Conservation (phyloP, 92 coral and sea anemone species). For the Galaxea fascicularis region DNA sequence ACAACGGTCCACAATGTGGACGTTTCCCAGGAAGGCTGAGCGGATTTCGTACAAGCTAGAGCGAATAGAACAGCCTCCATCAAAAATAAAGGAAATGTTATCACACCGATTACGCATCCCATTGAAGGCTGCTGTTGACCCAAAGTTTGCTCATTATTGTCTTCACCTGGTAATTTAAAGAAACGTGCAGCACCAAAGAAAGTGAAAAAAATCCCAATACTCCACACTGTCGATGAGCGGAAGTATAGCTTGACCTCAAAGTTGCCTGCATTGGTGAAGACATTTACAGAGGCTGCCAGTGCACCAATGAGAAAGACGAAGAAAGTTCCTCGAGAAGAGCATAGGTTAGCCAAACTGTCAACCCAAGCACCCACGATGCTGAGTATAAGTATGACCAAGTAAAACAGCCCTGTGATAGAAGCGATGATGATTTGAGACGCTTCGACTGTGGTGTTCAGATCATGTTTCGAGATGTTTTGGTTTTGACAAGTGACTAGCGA, state of each 20-base stretch:
- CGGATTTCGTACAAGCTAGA: not conserved
- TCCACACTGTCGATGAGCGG: conserved; percentile 15
- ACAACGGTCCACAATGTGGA: not conserved
- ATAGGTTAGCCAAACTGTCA: conserved; percentile 7
- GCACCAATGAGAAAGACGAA: conserved; percentile 45
- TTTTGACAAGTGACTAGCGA: not conserved
- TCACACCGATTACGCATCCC: conserved; percentile 47
- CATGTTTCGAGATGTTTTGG: not conserved
- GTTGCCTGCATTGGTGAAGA: conserved; percentile 46
- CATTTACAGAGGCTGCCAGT: conserved; percentile 38
- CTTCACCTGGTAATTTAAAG: conserved; percentile 17
- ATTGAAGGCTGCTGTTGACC: conserved; percentile 53
- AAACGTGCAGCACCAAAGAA: conserved; percentile 52
- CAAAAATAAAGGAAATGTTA: conserved; percentile 46
- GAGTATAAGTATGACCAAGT: not conserved
- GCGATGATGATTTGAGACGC: conserved; percentile 29
- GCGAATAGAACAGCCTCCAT: conserved; percentile 37
- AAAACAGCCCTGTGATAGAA: conserved; percentile 8
- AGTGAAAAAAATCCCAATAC: conserved; percentile 43
- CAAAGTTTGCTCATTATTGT: conserved; percentile 4
- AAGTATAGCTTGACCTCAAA: conserved; percentile 27
- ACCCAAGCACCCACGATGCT: conserved; percentile 29
- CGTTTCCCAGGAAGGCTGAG: not conserved
- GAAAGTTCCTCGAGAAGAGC: conserved; percentile 31
- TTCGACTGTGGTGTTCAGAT: not conserved